phyloP scores from a whole-genome alignment of 2,888 invertebrate species.

The Carcina quercana region DNA sequence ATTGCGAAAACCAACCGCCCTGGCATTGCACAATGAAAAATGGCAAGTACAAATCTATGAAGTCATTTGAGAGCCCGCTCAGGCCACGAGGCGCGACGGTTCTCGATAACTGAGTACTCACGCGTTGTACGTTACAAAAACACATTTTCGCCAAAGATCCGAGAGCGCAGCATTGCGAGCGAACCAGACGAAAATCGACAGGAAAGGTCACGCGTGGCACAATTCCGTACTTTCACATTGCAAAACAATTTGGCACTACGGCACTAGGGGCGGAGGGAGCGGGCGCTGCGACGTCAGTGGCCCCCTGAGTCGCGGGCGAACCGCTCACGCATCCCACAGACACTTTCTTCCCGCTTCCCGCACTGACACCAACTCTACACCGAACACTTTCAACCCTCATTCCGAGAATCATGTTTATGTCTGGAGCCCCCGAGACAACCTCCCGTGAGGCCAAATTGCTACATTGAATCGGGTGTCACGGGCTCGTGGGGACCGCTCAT shows the following conservation, averaged over 20 bases:
- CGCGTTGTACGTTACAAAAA: conserved; percentile 46
- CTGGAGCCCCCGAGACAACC: conserved; percentile 44
- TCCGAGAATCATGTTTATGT: too few relatives aligned
- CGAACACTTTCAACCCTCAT: conserved; percentile 31
- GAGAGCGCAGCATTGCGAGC: conserved; percentile 28
- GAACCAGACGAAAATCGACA: conserved; percentile 39
- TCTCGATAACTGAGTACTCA: conserved; percentile 32
- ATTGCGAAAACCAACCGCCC: conserved; percentile 31
- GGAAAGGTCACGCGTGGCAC: conserved; percentile 70
- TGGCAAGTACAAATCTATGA: conserved; percentile 21
- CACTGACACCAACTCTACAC: conserved; percentile 34
- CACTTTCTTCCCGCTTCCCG: conserved; percentile 36
- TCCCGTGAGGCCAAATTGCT: conserved; percentile 54
- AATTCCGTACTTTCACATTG: conserved; percentile 72
- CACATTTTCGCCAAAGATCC: conserved; percentile 36
- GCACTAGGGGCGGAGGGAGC: conserved; percentile 62
- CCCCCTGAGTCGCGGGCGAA: conserved; percentile 53
- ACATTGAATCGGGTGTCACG: conserved; percentile 67
- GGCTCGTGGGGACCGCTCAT: conserved; percentile 69
- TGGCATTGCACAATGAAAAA: conserved; percentile 32
- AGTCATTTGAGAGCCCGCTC: conserved; percentile 17
- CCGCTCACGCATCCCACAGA: conserved; percentile 59
- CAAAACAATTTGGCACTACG: conserved; percentile 73
- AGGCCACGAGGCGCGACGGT: background rate
- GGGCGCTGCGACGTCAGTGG: conserved; percentile 68